Percentiles rank a stretch among this genome's conserved stretches.
These are phyloP conservation scores for Lycodopsis pacificus DNA, from an alignment of 2,797 vertebrate genomes.

Conservation along the genomic window DNA sequence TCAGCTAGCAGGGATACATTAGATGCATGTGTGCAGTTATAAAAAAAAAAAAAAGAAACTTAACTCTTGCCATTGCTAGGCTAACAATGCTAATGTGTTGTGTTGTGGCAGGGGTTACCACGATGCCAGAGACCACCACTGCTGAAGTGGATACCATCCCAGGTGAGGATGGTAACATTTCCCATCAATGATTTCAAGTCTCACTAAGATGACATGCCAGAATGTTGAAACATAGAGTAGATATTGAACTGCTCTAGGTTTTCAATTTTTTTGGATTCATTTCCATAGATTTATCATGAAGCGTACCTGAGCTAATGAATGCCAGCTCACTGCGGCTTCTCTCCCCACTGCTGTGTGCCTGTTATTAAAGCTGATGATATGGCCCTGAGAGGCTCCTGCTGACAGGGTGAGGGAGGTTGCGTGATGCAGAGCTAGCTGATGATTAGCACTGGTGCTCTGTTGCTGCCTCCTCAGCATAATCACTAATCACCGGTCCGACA, in stretches of 20 bases:
- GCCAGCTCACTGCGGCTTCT: constrained; percentile 24
- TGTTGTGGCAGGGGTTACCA: constrained; percentile 74
- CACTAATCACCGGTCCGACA: constrained; percentile 78
- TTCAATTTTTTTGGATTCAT: constrained; percentile 22
- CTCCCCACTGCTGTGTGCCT: constrained; percentile 61
- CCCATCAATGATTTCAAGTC: background rate
- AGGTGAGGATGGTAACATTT: constrained; percentile 63
- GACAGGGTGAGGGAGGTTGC: constrained; percentile 66
- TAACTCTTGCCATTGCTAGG: background rate
- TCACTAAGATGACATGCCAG: background rate
- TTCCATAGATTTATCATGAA: constrained; percentile 38
- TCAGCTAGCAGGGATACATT: constrained; percentile 35
- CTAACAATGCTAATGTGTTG: constrained; percentile 42
- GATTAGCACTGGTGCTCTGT: constrained; percentile 77
- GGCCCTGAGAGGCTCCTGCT: constrained; percentile 62
- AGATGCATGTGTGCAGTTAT: constrained; percentile 11
- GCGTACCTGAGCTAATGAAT: constrained; percentile 48
- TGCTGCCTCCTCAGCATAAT: constrained; percentile 84
- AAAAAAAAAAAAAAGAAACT: background rate
- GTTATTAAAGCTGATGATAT: constrained; percentile 76
- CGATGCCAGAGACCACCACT: constrained; percentile 76
- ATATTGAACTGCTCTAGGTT: constrained; percentile 24
- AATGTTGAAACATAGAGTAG: background rate
- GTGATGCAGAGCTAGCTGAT: constrained; percentile 63
- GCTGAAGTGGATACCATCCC: constrained; percentile 75